Evolutionary conservation across 1,140 invertebrate genomes (phyloP), one percentile per base, ranked within the genome.

Genomic region (Caenorhabditis inopinata): DNA sequence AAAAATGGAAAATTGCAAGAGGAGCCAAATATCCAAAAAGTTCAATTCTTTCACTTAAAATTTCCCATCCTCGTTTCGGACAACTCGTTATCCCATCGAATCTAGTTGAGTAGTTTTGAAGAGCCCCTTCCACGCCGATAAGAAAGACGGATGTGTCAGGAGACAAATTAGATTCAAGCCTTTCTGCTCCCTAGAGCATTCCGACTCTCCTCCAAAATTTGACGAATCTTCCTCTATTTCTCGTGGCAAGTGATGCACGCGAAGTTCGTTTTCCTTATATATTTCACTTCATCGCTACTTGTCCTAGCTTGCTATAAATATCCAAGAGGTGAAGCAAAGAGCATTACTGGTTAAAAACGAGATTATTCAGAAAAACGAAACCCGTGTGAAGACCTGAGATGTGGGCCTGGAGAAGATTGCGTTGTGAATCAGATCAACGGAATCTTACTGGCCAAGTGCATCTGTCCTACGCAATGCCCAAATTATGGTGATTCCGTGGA

Each of bases 371-470:
- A 79, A 38, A 79, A 79, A 29, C n/a, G 48, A 32, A 80, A 82
- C 76, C 81, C 81, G 14, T 82, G 81, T 35, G 81, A 82, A 38
- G 81, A 82, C 32, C 46, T 82, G 18, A 73, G 81, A 48, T 82
- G 81, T 79, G 77, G 78, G 1, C 77, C 81, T 12, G 81, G 81
- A 47, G 81, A 82, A 58, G 74, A 82, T 27, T 82, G 81, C 45
- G 58, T 82, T 1, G 74, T 80, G 42, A 58, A 46, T 49, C 78
- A 79, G 25, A 75, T 58, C 14, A 53, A 80, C 32, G 81, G 81
- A 21, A 29, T 79, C 7, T 78, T 82, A 11, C 45, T 78, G 12
- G 81, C 77, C 16, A 29, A 76, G 38, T 82, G 81, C 68, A 42
- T 62, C 38, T 82, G 81, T 68, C 81, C 81, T 2, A 80, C 42